phyloP scores from a whole-genome alignment of 2,888 invertebrate genomes.

The Octonoba sinensis region DNA sequence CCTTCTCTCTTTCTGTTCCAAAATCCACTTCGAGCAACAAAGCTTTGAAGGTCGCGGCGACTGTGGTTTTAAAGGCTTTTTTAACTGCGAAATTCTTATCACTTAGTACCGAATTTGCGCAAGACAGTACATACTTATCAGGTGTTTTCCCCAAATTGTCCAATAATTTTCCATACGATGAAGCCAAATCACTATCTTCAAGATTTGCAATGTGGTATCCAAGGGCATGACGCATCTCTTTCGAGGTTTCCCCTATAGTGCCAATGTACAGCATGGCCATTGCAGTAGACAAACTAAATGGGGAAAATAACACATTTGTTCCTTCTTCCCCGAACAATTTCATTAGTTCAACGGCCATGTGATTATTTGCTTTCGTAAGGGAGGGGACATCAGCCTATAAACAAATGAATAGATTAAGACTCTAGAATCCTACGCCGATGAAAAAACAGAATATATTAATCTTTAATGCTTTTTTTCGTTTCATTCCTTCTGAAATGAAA shows the following conservation, averaged over 20 bases:
- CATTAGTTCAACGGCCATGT: slow-evolving; percentile 24
- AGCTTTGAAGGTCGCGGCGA: slow-evolving; percentile 50
- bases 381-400: too few species aligned
- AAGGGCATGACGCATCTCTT: too few species aligned
- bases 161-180: neutral
- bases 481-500: too few species aligned
- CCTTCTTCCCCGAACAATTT: slow-evolving; percentile 22
- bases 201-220: too few species aligned
- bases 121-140: slow-evolving; percentile 12
- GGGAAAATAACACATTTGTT: slow-evolving; percentile 51
- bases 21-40: slow-evolving; percentile 44
- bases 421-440: too few species aligned
- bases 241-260: slow-evolving; percentile 28
- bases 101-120: slow-evolving; percentile 23
- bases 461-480: too few species aligned
- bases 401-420: too few species aligned
- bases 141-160: slow-evolving; percentile 6
- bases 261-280: slow-evolving; percentile 50
- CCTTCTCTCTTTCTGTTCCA: slow-evolving; percentile 16
- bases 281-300: slow-evolving; percentile 48
- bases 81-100: slow-evolving; percentile 18
- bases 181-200: too few species aligned
- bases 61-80: slow-evolving; percentile 24
- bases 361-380: slow-evolving; percentile 32
- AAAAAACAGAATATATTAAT: too few species aligned